Conservation (phyloP, 2,113 vertebrate species). For the Tonatia bakeri region DNA sequence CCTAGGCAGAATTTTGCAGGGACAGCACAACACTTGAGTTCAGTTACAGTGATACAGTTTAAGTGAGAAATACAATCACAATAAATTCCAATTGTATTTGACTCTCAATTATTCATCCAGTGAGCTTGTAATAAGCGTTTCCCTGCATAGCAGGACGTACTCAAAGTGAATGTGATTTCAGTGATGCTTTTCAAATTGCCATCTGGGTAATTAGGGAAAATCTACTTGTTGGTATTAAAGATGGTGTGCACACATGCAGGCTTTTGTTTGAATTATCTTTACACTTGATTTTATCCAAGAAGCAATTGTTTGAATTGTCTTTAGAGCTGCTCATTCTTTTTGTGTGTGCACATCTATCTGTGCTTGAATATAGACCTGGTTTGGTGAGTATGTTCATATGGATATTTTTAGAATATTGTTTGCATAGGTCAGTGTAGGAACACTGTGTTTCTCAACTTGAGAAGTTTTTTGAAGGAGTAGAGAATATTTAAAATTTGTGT, state of each 20-base stretch:
- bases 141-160: neutral
- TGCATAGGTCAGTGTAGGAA: neutral
- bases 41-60: neutral
- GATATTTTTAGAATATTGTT: neutral
- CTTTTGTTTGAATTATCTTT: neutral
- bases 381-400: neutral
- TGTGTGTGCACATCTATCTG: neutral
- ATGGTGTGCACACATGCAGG: neutral
- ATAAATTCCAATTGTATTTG: neutral
- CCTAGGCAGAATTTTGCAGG: neutral
- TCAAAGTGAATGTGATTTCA: neutral
- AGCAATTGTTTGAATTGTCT: neutral
- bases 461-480: neutral
- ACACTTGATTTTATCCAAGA: neutral
- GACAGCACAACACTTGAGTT: neutral
- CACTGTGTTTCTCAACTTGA: neutral
- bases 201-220: neutral
- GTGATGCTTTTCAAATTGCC: constrained; percentile 1
- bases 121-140: neutral
- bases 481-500: constrained; percentile 14
- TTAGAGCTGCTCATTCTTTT: neutral
- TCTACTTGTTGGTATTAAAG: neutral
- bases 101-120: constrained; percentile 3
- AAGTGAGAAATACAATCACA: neutral
- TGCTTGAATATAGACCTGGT: neutral